Base-by-base conservation (phyloP, 2,888 invertebrate species). In the Megastigmus dorsalis region DNA sequence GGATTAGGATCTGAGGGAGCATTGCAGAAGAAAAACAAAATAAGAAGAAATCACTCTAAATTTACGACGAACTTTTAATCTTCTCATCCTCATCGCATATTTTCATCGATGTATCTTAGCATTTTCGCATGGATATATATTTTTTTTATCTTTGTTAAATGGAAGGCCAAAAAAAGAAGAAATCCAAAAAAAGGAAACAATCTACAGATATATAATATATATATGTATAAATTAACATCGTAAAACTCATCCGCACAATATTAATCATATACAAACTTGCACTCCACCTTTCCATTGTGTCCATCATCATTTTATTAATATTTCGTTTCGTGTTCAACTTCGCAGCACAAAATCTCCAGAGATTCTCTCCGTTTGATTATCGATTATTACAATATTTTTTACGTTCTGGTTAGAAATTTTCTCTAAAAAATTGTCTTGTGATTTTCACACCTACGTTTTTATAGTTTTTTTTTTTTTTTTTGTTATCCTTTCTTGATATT, bases 241-340 rank as follows among this genome's bases (percentile, higher is more conserved):
- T 20, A 50, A 69, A 62, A 70, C 26, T 70, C 36, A 70, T 70
- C 33, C 59, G 41, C 59, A 69, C 68, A 69, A 20, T 69, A 52
- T 69, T 69, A 60, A 48, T 59, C 38, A 69, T 70, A 50, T 62
- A 62, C 45, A 70, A 55, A 63, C 28, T 54, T 55, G 26, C 54
- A 45, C 26, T 59, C 15, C n/a, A n/a, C n/a, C 18, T 18, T 13
- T 50, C 48, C 15, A 38, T 23, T 59, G 18, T 13, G 38, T 55
- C 57, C 18, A 26, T 67, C 10, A 36, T 50, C 41, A 15, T 18
- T 63, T 45, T 23, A n/a, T n/a, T 23, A 36, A 33, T 23, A 45
- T 45, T 75, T 38, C 45, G 23, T 30, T 7, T 30, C 9, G 1
- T 48, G 23, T 57, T 23, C 38, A 30, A n/a, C n/a, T n/a, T n/a